Conservation (phyloP, 2,797 vertebrate genomes). For the Diglossa cyanea region DNA sequence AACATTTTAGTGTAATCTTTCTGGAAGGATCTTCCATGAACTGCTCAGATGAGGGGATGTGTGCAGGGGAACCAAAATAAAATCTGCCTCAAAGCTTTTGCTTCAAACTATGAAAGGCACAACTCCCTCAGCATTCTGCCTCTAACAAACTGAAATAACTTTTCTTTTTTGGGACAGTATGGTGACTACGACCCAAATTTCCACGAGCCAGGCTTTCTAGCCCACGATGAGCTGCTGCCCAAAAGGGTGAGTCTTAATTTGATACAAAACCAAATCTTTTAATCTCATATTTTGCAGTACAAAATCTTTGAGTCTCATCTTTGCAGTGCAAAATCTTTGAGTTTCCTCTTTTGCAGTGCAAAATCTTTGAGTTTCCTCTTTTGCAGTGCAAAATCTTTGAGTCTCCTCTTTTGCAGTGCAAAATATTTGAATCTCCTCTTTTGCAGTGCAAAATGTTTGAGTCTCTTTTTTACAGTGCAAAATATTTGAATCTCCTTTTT, state of each 20-base stretch:
- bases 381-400: background rate
- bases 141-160: background rate
- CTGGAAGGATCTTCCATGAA: background rate
- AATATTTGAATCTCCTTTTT: background rate
- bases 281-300: background rate
- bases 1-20: background rate
- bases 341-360: background rate
- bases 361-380: too few species aligned
- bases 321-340: background rate
- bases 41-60: background rate
- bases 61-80: background rate
- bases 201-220: conserved; percentile 89
- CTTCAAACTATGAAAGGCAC: background rate
- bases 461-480: background rate
- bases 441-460: background rate
- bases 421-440: background rate
- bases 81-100: background rate
- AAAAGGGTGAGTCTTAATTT: conserved; percentile 81
- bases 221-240: conserved; percentile 89
- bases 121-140: background rate
- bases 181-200: conserved; percentile 91
- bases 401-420: background rate
- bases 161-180: conserved; percentile 75
- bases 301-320: background rate
- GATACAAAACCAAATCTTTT: background rate